phyloP scores from a whole-genome alignment of 1,140 invertebrate genomes.

The silkworm (Bombyx mori) region DNA sequence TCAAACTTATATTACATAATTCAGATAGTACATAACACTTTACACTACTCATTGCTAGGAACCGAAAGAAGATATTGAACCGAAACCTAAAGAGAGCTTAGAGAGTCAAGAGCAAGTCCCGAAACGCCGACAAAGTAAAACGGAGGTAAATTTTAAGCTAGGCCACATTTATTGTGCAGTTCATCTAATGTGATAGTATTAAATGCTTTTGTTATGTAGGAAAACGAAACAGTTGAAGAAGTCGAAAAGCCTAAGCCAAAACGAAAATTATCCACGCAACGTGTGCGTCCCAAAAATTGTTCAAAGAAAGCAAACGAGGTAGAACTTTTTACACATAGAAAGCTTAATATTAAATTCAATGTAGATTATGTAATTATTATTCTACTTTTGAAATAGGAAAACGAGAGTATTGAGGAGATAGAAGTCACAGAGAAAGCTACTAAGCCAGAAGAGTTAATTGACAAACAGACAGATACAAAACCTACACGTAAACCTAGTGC shows the following conservation, averaged over 20 bases:
- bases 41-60: constrained; percentile 25
- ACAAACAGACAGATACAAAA: no score
- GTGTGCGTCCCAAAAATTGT: not conserved
- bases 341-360: no score
- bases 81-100: constrained; percentile 40
- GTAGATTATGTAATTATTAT: no score
- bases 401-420: no score
- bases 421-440: no score
- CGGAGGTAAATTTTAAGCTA: constrained; percentile 26
- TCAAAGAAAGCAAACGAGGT: constrained; percentile 3
- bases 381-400: no score
- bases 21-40: constrained; percentile 2
- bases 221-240: constrained; percentile 25
- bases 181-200: constrained; percentile 2
- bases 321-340: not conserved
- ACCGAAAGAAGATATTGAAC: constrained; percentile 28
- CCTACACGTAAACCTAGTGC: no score
- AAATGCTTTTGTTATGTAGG: constrained; percentile 23
- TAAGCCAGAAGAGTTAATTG: no score
- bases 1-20: constrained; percentile 7
- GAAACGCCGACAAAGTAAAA: constrained; percentile 36
- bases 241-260: constrained; percentile 6
- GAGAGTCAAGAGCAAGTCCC: constrained; percentile 23
- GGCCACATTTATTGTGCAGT: no score
- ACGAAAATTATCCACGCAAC: constrained; percentile 6